These are phyloP conservation scores for Chunga burmeisteri DNA, from an alignment of 2,113 vertebrate genomes.

Conservation along the genomic window DNA sequence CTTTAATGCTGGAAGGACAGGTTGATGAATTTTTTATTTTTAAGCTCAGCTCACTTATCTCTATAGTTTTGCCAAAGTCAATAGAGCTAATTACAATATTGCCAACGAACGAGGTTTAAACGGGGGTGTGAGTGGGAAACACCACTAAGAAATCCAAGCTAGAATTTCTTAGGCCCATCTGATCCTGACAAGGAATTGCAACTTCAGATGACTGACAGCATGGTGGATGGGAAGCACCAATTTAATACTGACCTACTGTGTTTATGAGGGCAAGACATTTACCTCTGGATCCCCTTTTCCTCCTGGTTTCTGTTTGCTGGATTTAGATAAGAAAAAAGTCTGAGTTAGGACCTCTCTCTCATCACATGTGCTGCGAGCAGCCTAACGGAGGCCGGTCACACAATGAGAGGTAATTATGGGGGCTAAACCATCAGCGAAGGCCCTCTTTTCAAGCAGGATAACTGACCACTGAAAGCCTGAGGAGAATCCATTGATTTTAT, in stretches of 20 bases:
- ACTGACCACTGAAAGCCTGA: background rate
- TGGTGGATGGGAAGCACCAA: background rate
- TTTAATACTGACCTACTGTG: background rate
- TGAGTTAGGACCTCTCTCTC: background rate
- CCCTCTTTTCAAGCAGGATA: background rate
- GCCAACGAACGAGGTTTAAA: background rate
- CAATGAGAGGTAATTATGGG: background rate
- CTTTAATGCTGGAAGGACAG: background rate
- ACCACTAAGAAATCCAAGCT: background rate
- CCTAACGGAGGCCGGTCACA: background rate
- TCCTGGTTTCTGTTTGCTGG: background rate
- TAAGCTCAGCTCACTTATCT: background rate
- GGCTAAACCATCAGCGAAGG: background rate
- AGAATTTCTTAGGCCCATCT: background rate
- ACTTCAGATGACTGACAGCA: fast-evolving
- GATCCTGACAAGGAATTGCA: background rate
- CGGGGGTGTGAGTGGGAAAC: background rate
- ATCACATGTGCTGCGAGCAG: background rate
- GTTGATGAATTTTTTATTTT: background rate
- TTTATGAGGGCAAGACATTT: background rate
- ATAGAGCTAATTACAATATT: background rate
- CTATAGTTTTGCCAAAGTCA: background rate
- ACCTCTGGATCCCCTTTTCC: fast-evolving
- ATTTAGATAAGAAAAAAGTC: background rate
- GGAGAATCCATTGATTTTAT: background rate